phyloP scores from a whole-genome alignment of 2,113 vertebrate species.

The Caranx ignobilis region DNA sequence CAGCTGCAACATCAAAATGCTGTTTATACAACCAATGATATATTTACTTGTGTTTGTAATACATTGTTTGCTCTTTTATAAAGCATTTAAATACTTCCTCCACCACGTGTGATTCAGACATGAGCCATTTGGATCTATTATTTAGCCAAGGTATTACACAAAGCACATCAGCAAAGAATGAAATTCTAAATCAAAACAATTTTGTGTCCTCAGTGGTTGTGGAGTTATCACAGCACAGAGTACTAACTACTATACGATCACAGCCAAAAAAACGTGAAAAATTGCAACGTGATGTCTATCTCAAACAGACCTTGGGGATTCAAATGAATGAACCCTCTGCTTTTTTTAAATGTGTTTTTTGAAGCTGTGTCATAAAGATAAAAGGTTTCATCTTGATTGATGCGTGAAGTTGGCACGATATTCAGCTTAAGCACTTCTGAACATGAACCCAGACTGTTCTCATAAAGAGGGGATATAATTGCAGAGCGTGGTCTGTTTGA shows the following conservation, averaged over 20 bases:
- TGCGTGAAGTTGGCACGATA: conserved; percentile 1
- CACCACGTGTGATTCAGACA: neutral
- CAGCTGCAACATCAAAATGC: neutral
- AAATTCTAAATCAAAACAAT: neutral
- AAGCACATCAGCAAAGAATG: conserved; percentile 1
- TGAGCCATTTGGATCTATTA: neutral
- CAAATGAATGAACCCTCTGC: neutral
- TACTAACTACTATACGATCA: neutral
- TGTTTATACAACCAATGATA: no score
- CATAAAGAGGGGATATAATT: conserved; percentile 44
- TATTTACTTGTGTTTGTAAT: neutral
- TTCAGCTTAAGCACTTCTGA: conserved; percentile 15
- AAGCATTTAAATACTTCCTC: neutral
- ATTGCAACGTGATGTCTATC: neutral
- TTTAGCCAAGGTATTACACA: neutral
- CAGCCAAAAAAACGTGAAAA: neutral
- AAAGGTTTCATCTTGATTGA: conserved; percentile 12
- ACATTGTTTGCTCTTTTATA: neutral
- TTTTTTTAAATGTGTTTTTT: neutral
- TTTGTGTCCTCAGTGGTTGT: neutral
- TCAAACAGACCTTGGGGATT: neutral
- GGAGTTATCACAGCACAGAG: conserved; percentile 1
- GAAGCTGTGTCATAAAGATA: conserved; percentile 22
- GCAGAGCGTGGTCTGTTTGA: conserved; percentile 59
- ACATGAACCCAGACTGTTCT: conserved; percentile 20